phyloP scores from a whole-genome alignment of 2,888 invertebrate species.

The Sminthurides aquaticus region DNA sequence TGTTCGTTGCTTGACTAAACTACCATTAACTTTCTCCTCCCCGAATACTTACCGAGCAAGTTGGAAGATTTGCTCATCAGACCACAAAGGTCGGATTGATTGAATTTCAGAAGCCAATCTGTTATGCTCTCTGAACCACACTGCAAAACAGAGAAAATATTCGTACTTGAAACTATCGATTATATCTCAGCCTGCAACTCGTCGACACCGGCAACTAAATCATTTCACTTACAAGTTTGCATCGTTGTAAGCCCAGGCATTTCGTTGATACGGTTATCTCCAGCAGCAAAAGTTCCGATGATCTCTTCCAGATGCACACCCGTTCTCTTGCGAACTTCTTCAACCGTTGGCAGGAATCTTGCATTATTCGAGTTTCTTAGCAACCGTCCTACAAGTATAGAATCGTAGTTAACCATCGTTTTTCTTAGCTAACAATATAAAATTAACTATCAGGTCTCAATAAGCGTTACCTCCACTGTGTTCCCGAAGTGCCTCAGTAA shows the following conservation, averaged over 20 bases:
- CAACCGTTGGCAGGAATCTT: conserved; percentile 37
- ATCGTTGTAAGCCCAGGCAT: conserved; percentile 39
- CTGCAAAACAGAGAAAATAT: conserved; percentile 2
- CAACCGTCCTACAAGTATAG: conserved; percentile 27
- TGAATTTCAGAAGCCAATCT: conserved; percentile 37
- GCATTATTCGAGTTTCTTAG: conserved; percentile 27
- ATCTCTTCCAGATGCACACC: conserved; percentile 29
- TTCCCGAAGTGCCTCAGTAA: neutral
- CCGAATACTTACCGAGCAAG: conserved; percentile 23
- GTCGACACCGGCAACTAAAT: no score
- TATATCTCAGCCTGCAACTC: no score
- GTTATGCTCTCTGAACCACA: conserved; percentile 40
- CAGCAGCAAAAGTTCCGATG: conserved; percentile 38
- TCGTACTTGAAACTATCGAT: neutral
- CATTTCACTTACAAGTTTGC: conserved; percentile 30
- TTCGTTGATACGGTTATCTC: conserved; percentile 41
- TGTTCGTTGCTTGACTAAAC: neutral
- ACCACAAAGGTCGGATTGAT: conserved; percentile 31
- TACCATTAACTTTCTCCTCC: neutral
- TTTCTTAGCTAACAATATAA: no score
- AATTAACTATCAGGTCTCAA: no score
- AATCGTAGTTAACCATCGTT: neutral
- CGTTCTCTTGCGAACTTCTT: conserved; percentile 24
- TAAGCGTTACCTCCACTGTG: conserved; percentile 5
- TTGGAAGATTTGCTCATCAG: conserved; percentile 40